A percentile compares a stretch with the other conserved stretches of the same genome.
These are phyloP conservation scores for Bellardia pandia DNA, from an alignment of 2,888 invertebrate species.

Conservation along the genomic window DNA sequence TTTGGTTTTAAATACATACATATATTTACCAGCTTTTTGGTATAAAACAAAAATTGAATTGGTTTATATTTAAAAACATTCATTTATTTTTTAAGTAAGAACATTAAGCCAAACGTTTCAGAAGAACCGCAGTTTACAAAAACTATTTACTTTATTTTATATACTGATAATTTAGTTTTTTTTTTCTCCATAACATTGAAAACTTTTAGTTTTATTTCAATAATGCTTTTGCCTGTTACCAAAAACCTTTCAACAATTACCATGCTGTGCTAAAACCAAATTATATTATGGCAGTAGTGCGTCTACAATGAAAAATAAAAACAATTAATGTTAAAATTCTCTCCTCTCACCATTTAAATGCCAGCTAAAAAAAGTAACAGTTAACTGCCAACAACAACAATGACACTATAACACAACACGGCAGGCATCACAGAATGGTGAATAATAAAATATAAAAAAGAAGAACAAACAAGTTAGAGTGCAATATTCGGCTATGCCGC, in stretches of 20 bases:
- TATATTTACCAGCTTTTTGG: not conserved
- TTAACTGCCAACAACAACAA: not conserved
- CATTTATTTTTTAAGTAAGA: not conserved
- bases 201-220: not conserved
- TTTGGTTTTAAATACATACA: too few species aligned
- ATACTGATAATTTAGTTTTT: not conserved
- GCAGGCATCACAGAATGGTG: not conserved
- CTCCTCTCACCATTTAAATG: not conserved
- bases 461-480: too few species aligned
- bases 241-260: not conserved
- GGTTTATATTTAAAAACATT: too few species aligned
- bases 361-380: not conserved
- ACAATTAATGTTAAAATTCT: not conserved
- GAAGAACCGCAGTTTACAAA: too few species aligned
- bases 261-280: not conserved
- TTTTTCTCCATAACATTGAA: not conserved
- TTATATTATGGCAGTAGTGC: not conserved
- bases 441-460: not conserved
- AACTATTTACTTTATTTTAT: too few species aligned
- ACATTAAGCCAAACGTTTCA: too few species aligned
- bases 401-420: not conserved
- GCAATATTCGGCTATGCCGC: too few species aligned
- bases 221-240: not conserved
- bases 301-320: not conserved
- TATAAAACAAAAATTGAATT: too few species aligned